Evolutionary conservation across 2,888 invertebrate genomes (phyloP), one percentile per base, ranked within the genome.

Genomic region (Campoplex capitator): DNA sequence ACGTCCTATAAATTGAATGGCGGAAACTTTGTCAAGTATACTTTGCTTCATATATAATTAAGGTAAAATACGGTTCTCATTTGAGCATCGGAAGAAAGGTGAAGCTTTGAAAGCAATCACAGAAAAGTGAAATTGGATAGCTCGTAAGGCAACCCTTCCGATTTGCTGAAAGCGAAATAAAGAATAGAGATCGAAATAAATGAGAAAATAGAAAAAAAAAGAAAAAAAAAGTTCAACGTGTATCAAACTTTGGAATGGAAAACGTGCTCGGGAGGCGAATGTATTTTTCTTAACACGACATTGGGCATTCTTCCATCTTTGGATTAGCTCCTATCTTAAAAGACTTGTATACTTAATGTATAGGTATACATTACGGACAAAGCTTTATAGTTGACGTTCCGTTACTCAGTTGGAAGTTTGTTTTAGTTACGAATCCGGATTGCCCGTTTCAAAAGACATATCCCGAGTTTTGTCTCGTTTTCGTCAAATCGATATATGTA

Each of bases 81-180:
- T 71, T 71, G 23, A 45, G 28, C 28, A 23, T 28, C 45, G 42
- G n/a, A 28, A 13, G 23, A 48, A 68, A 54, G 23, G 42, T 70
- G 32, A 48, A 23, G 68, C 23, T 70, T 67, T 58, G 58, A n/a
- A 54, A 56, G 73, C 62, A 81, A 81, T 73, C 58, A 56, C 67
- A 32, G 38, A 74, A 79, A 79, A 74, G 74, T 68, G 68, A 79
- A 75, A 74, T 84, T 68, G 74, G 68, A 68, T 62, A 70, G 75
- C 38, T 32, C 28, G 28, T 51, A 38, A 42, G 70, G 65, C 75
- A 75, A 70, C 45, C 42, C 45, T 75, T 70, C 70, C 65, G 56
- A 80, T 84, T 56, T 70, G 54, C 58, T 56, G 38, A 67, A 74
- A 65, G 51, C 65, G 18, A 51, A 65, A 16, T 35, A 16, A 73